Evolutionary conservation across 2,888 invertebrate genomes (phyloP).

Genomic region (Ectemnius cavifrons): DNA sequence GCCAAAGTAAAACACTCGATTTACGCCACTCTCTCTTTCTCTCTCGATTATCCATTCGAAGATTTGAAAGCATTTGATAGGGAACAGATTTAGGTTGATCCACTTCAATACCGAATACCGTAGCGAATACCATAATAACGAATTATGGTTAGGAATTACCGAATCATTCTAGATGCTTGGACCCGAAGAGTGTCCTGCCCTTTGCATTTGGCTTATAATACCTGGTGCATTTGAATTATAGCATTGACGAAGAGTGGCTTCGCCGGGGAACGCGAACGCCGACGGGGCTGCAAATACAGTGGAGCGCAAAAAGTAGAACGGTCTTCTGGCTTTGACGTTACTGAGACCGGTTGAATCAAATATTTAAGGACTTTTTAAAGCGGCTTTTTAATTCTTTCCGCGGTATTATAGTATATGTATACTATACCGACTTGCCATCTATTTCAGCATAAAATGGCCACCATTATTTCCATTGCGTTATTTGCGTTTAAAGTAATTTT

Average conservation of each 20-base stretch:
- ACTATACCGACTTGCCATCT: not conserved
- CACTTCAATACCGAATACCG: too few relatives aligned
- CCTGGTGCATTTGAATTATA: too few relatives aligned
- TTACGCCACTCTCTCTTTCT: not conserved
- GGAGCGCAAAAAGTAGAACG: slow-evolving; percentile 11
- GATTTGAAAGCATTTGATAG: not conserved
- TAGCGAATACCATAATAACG: too few relatives aligned
- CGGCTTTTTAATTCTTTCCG: slow-evolving; percentile 12
- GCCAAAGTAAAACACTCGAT: too few relatives aligned
- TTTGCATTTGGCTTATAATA: too few relatives aligned
- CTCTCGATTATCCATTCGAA: not conserved
- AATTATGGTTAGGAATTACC: too few relatives aligned
- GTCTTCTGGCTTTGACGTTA: slow-evolving; percentile 12
- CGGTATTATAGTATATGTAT: not conserved
- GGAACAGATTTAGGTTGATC: too few relatives aligned
- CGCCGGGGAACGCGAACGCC: slow-evolving; percentile 11
- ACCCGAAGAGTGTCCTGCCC: too few relatives aligned
- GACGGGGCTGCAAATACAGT: slow-evolving; percentile 31
- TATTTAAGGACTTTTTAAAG: slow-evolving; percentile 17
- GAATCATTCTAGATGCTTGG: too few relatives aligned
- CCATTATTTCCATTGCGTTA: not conserved
- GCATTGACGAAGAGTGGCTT: not conserved
- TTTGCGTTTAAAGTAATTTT: too few relatives aligned
- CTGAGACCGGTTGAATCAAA: slow-evolving; percentile 22
- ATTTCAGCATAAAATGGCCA: not conserved